phyloP scores from a whole-genome alignment of 2,113 vertebrate species.

The Marcusenius ussheri region DNA sequence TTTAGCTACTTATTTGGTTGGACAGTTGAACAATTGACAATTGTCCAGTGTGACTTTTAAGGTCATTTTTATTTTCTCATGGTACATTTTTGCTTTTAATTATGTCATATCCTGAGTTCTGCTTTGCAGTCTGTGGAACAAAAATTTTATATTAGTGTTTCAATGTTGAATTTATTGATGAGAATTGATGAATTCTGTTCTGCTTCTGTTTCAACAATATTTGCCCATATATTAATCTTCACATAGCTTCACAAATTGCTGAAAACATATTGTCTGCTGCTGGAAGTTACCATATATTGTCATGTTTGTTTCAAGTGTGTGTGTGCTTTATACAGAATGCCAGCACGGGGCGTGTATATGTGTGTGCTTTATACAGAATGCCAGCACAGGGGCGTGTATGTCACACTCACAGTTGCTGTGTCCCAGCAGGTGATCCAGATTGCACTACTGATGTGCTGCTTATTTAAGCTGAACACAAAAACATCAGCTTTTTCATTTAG shows the following conservation, averaged over 20 bases:
- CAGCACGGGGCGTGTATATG: neutral
- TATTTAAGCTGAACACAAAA: constrained; percentile 47
- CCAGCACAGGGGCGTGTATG: neutral
- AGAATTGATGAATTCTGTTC: neutral
- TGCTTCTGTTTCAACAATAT: neutral
- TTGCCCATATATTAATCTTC: neutral
- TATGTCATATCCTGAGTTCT: neutral
- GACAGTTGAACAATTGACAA: neutral
- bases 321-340: neutral
- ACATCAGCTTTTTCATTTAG: neutral
- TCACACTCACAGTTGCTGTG: constrained; percentile 36
- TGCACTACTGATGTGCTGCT: constrained; percentile 42
- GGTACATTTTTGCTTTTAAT: neutral
- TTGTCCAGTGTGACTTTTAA: neutral
- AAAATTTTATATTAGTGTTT: neutral
- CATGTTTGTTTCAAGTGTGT: neutral
- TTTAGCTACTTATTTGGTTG: neutral
- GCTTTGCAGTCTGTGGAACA: neutral
- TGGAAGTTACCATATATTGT: neutral
- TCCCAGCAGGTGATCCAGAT: constrained; percentile 22
- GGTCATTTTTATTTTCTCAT: neutral
- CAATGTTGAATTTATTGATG: neutral
- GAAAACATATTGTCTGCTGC: neutral
- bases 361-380: neutral
- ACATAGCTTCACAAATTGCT: neutral